Base-by-base conservation (phyloP, 2,113 vertebrate species). In the Callocephalon fimbriatum region DNA sequence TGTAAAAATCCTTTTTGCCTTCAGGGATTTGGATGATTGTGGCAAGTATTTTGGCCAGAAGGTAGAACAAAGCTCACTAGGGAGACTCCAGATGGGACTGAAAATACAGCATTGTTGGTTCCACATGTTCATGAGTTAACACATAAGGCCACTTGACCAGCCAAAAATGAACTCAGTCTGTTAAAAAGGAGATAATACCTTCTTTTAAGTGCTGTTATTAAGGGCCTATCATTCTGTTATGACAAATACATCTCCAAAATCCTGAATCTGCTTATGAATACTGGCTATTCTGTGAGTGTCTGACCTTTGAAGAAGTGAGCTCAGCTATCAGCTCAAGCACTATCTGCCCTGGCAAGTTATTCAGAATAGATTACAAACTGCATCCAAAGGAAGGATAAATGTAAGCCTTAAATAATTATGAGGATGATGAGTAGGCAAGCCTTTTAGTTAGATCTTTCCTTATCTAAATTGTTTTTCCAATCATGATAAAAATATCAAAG, bases 401-500 rank as follows among this genome's bases (percentile, higher is more conserved):
- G 70, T 88, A 93, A 95, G 89, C 87, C 74, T 90, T 93, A 91
- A 95, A 87, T 96, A 95, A 95, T 94, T 95, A 95, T 77, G 53
- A 87, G 71, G 91, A 82, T 96, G 95, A 94, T 91, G 91, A 94
- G 44, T 91, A 91, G 87, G 90, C 93, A 93, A 91, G 91, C 58
- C 76, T 93, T 95, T 93, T 81, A 89, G 91, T 87, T 94, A 59
- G 73, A 85, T 91, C 51, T 91, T 96, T 82, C 56, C 91, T 94
- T 96, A 96, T 96, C 93, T 96, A 95, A 96, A 94, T 96, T 90
- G 71, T 94, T 96, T 91, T 90, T 76, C 91, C 66, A 78, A 93
- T 93, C 66, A 56, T 73, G 95, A 91, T 90, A 97, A 96, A 96
- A 96, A 96, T 96, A 96, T 94, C 92, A 82, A 96, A 95, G 95